Evolutionary conservation across 2,888 invertebrate genomes (phyloP), one percentile per base, ranked within the genome.

Genomic region (Doris montereyensis): DNA sequence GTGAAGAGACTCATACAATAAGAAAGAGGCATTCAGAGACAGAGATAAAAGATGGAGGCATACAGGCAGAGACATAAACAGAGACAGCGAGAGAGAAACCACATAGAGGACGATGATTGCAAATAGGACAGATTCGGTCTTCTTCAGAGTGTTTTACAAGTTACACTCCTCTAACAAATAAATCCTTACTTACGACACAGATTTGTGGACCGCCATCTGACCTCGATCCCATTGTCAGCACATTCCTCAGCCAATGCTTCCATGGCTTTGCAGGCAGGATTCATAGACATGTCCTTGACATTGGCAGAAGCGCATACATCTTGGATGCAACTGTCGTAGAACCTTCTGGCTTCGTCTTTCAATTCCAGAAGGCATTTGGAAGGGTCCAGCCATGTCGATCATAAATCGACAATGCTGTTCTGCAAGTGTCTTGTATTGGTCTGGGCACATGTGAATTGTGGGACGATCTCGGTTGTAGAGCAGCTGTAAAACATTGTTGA

Each of bases 231-330:
- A 24, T 13, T 1, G 13, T 72, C 28, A 5, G 24, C n/a, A 28
- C 72, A 72, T 41, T 72, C 72, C 52, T 72, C 72, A 3, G 72
- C 72, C 35, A 72, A 52, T 3, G 72, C 28, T 3, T 35, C 52
- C 72, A 72, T 35, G 8, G 35, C n/a, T 3, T 72, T 52, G 17
- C 72, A 72, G 1, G 30, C 52, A 41, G 52, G 52, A 57, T 35
- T 57, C 21, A 13, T 21, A 21, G 72, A 41, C 52, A 52, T 24
- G 21, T 35, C 52, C 24, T 35, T 26, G 10, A 52, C 28, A 1
- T n/a, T 17, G 52, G 21, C 24, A 57, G 24, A 72, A 10, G 72
- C 72, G 26, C 72, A 72, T 1, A 28, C 21, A 57, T 72, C 72
- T 30, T 72, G 72, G 2, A 72, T 57, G 26, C 72, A 72, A 57